phyloP scores from a whole-genome alignment of 2,113 vertebrate species.

The Pseudopipra pipra region DNA sequence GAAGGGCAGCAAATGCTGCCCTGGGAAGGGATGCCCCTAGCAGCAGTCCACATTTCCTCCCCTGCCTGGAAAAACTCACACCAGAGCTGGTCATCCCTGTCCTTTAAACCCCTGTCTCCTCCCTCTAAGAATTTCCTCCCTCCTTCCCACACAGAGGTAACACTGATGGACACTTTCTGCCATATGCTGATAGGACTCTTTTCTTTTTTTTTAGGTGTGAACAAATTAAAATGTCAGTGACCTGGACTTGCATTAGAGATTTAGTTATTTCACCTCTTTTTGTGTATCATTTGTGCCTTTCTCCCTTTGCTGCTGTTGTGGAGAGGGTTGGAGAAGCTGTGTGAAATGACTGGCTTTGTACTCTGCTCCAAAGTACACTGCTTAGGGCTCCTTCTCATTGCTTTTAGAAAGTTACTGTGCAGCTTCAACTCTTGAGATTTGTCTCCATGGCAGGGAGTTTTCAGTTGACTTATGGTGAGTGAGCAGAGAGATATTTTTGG shows the following conservation, averaged over 20 bases:
- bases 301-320: background rate
- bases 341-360: background rate
- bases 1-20: background rate
- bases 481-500: background rate
- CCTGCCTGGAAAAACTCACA: background rate
- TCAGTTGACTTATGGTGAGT: background rate
- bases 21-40: background rate
- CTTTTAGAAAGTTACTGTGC: background rate
- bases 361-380: background rate
- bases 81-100: background rate
- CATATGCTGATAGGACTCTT: background rate
- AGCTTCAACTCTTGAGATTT: background rate
- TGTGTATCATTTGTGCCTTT: background rate
- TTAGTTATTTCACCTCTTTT: background rate
- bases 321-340: background rate
- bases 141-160: background rate
- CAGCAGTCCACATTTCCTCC: background rate
- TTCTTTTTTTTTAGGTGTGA: background rate
- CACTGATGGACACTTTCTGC: background rate
- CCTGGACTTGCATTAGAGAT: background rate
- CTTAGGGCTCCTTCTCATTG: background rate
- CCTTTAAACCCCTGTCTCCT: background rate
- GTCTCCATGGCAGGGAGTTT: background rate
- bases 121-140: background rate
- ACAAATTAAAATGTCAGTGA: background rate